Base-by-base conservation (phyloP, 2,797 vertebrate species). In the Onychomys leucogaster region DNA sequence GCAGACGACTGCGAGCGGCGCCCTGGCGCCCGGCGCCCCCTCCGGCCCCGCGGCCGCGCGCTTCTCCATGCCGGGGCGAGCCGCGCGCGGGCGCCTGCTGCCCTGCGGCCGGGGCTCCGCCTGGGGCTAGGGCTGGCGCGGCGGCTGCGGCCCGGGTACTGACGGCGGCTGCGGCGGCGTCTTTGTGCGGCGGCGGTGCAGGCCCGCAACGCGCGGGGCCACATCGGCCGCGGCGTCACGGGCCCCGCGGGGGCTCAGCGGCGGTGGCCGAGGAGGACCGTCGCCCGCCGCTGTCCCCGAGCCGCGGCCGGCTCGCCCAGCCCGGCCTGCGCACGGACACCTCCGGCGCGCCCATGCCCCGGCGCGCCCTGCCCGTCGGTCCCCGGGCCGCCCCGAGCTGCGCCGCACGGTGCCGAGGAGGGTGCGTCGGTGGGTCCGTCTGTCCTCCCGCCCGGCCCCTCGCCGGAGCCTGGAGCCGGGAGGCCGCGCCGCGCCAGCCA, bases 1-100 rank as follows among this genome's bases (percentile, higher is more conserved):
- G 96, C 98, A 98, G 98, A 98, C 97, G 84, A 98, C 98, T 17
- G 98, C 98, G 65, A 99, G 98, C 96, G 98, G 98, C 92, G 94
- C 97, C 96, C 98, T 97, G 94, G 98, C 96, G 97, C 98, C 96
- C 97, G 98, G 96, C 73, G 96, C 93, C 92, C 97, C 95, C 76
- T 98, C 98, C 76, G 94, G 97, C 91, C 98, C 97, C 77, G 91
- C 93, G 71, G 73, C 96, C 75, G 92, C 94, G 57, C 94, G 94
- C 97, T 95, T 98, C 97, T 98, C 98, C 98, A 98, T 98, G 97
- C 98, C 97, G 91, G 93, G 96, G 78, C 92, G 73, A 82, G 92
- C 93, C 14, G 92, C 82, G 92, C 16, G 46, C 90, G 71, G 94
- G 69, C 87, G 69, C 92, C 97, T 94, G 96, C 96, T 57, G 96